Conservation (phyloP, 2,797 vertebrate genomes). For the Sebastes oblongus region DNA sequence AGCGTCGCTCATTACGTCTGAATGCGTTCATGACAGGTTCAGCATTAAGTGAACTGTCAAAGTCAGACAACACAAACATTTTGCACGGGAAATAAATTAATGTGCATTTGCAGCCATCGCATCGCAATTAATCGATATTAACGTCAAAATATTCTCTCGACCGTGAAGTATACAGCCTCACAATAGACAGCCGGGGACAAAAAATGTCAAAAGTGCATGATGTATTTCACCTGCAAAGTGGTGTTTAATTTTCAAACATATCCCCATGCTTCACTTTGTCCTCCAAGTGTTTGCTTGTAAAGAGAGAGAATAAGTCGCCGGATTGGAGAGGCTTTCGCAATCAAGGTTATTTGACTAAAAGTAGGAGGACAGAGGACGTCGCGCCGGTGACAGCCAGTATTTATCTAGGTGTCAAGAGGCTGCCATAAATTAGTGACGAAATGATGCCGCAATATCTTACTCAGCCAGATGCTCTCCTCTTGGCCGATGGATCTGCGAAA, state of each 20-base stretch:
- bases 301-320: constrained; percentile 31
- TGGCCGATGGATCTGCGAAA: constrained; percentile 67
- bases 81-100: constrained; percentile 38
- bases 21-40: constrained; percentile 40
- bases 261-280: constrained; percentile 49
- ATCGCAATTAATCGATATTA: constrained; percentile 43
- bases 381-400: constrained; percentile 76
- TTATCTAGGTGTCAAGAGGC: constrained; percentile 77
- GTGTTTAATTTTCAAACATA: constrained; percentile 45
- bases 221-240: constrained; percentile 31
- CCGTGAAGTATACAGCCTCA: constrained; percentile 6
- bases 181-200: constrained; percentile 18
- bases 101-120: constrained; percentile 18
- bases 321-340: constrained; percentile 60
- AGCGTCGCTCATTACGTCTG: constrained; percentile 37
- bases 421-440: constrained; percentile 81
- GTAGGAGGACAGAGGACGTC: constrained; percentile 69
- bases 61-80: constrained; percentile 44
- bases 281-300: constrained; percentile 48
- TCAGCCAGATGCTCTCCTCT: constrained; percentile 77
- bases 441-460: constrained; percentile 81
- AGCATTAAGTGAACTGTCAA: constrained; percentile 37
- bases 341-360: constrained; percentile 82
- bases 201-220: constrained; percentile 22
- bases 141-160: constrained; percentile 24